Evolutionary conservation across 2,888 invertebrate genomes (phyloP).

Genomic region (Clostera curtula): DNA sequence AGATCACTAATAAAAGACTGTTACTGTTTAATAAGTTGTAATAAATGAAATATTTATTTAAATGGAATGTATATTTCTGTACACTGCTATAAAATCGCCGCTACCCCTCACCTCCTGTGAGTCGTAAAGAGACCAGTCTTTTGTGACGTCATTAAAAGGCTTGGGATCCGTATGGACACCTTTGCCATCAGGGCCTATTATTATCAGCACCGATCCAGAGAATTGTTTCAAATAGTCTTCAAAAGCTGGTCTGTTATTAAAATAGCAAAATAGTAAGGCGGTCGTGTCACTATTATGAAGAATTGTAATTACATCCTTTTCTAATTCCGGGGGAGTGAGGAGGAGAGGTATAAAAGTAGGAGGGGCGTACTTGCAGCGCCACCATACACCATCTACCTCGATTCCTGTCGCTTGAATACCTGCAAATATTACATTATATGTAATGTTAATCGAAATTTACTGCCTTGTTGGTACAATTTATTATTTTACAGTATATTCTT

Average conservation of each 20-base stretch:
- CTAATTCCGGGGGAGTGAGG: slow-evolving; percentile 58
- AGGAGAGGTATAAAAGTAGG: slow-evolving; percentile 80
- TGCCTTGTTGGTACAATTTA: neutral
- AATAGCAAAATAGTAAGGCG: slow-evolving; percentile 87
- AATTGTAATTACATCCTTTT: slow-evolving; percentile 45
- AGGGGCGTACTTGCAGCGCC: slow-evolving; percentile 84
- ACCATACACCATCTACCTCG: slow-evolving; percentile 88
- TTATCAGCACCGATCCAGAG: slow-evolving; percentile 78
- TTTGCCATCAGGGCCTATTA: slow-evolving; percentile 82
- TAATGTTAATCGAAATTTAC: too few relatives aligned
- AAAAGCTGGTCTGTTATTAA: slow-evolving; percentile 83
- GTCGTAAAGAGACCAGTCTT: slow-evolving; percentile 73
- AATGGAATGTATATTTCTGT: slow-evolving; percentile 39
- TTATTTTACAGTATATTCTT: too few relatives aligned
- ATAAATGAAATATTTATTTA: slow-evolving; percentile 17
- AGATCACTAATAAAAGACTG: slow-evolving; percentile 17
- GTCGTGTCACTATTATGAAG: slow-evolving; percentile 53
- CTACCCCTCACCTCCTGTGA: slow-evolving; percentile 76
- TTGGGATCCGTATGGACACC: slow-evolving; percentile 82
- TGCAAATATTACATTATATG: slow-evolving; percentile 40
- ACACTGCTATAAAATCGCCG: slow-evolving; percentile 79
- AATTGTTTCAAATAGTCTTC: slow-evolving; percentile 78
- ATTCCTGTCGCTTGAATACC: slow-evolving; percentile 79
- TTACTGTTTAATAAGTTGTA: slow-evolving; percentile 12
- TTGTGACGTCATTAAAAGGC: slow-evolving; percentile 76